Base-by-base conservation (phyloP, 2,113 vertebrate genomes). In the Podarcis cretensis region DNA sequence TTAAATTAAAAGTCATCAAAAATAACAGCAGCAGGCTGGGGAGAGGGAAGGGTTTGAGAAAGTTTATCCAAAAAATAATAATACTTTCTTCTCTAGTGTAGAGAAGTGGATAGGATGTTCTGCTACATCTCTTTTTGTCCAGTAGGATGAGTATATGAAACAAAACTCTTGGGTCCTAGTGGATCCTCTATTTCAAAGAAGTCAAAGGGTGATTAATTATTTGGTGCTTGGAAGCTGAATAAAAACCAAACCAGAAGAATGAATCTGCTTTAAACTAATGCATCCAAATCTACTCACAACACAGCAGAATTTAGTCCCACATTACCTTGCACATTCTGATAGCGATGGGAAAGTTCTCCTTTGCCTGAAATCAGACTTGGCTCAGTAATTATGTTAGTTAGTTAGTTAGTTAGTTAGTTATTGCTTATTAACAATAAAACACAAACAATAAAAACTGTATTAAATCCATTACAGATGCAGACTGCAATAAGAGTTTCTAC, bases 121-220 rank as follows among this genome's bases (percentile, higher is more conserved):
- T 54, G 48, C 48, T 54, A 54, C 48, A 54, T 54, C 48, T 54
- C 54, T 66, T 88, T 35, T 9, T 4, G 69, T 0, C 3, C 91
- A 40, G 25, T 0, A 59, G 77, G 87, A 87, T 74, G 48, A 91
- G 73, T 5, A 37, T 43, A 74, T 68, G 87, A 83, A 88, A 32
- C 13, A 92, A 13, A 35, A 83, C 87, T 91, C 68, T 88, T 89
- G 68, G 76, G 71, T 83, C 40, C 81, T 37, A 85, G 4, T 77
- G 30, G 59, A 43, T 48, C 88, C 84, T 0, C 0, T 63, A 20
- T 20, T 54, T 63, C 8, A 88, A 84, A 82, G 59, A 35, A 25
- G 54, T 8, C 87, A 91, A 88, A 80, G 25, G 14, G 79, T 59
- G 66, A 57, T 1, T 0, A 6, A 68, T 90, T 75, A 81, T 90